Evolutionary conservation across 2,797 vertebrate genomes (phyloP), one percentile per base, ranked within the genome.

Genomic region (Esox lucius): DNA sequence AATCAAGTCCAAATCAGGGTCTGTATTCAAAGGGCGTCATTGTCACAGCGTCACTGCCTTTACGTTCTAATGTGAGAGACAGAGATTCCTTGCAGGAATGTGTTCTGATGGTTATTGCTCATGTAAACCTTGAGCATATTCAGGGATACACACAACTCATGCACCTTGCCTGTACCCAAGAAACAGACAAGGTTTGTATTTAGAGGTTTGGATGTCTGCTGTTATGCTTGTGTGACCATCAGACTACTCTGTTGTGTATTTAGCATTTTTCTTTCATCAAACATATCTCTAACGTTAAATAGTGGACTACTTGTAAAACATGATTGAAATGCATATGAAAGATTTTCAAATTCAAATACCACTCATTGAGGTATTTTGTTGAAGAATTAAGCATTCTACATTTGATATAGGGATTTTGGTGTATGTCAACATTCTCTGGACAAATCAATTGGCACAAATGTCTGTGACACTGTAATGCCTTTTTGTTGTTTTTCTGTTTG

Each of bases 91-190:
- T 33, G 53, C 74, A 70, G 65, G 73, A 83, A 68, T 75, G 70
- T 48, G 72, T 39, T 69, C 64, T 74, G 78, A 48, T 75, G 26
- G 51, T 81, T 9, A 70, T 79, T 80, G 81, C 87, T 90, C 84
- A 84, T 86, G 79, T 81, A 75, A 84, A 74, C 70, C 13, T 70
- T 83, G 87, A 88, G 88, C 80, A 11, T 67, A 83, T 91, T 93
- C 93, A 92, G 92, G 92, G 91, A 91, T 89, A 75, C 81, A 78
- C 59, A 33, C 69, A 59, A 80, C 73, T 69, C 62, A 84, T 82
- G 83, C 85, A 80, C 79, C 76, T 80, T 42, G 73, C 68, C 75
- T 6, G 15, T 33, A 66, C 24, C 15, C 1, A 56, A 24, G 16
- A 64, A 64, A 64, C 26, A 64, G 62, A 64, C 59, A 62, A 24